Evolutionary conservation across 2,888 invertebrate species (phyloP).

Genomic region (Folsomia manolachei): DNA sequence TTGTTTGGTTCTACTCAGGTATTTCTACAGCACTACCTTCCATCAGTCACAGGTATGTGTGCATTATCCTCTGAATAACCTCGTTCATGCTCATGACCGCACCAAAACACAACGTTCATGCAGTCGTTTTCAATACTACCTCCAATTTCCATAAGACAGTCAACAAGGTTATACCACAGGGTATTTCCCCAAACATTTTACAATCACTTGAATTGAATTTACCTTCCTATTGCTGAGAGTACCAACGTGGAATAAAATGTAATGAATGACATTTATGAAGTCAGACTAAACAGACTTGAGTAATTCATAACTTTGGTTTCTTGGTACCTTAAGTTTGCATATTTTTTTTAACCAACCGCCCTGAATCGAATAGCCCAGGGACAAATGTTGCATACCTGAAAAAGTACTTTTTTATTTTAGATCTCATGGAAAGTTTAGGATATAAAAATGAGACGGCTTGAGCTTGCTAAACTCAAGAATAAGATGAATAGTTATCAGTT

Average conservation of each 20-base stretch:
- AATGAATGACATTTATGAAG: not conserved
- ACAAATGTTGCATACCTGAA: no score
- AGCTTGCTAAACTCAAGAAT: no score
- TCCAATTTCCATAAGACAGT: no score
- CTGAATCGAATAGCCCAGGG: no score
- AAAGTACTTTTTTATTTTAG: no score
- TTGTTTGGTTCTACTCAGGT: no score
- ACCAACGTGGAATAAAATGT: not conserved
- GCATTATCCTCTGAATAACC: not conserved
- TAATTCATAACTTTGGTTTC: not conserved
- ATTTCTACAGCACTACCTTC: no score
- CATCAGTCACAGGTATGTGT: no score
- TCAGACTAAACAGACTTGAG: not conserved
- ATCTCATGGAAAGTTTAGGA: no score
- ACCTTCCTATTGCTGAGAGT: not conserved
- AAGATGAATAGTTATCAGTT: no score
- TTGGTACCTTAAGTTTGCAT: slow-evolving; percentile 8
- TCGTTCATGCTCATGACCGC: not conserved
- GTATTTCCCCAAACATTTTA: not conserved
- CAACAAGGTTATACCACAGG: not conserved
- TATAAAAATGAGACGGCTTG: no score
- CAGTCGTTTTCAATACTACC: no score
- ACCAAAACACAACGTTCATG: not conserved
- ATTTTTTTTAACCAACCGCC: not conserved
- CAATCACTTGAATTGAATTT: not conserved